These are phyloP conservation scores for Drosophila meridionalis DNA, from an alignment of 2,888 invertebrate genomes.

Conservation along the genomic window DNA sequence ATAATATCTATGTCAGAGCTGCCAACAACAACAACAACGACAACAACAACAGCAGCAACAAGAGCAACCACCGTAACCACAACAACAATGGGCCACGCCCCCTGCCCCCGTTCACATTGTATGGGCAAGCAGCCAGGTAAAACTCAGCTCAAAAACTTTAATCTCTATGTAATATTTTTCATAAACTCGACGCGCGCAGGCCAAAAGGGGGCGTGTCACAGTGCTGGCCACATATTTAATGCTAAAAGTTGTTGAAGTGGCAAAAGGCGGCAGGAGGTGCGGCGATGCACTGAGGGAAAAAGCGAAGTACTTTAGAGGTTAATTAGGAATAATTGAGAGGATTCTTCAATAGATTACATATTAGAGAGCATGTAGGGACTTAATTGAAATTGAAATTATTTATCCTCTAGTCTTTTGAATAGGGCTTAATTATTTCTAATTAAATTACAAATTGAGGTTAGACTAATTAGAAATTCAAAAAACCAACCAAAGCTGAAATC, in stretches of 20 bases:
- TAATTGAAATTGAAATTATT: neutral
- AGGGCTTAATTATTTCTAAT: neutral
- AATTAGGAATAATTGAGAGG: neutral
- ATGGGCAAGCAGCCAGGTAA: conserved; percentile 62
- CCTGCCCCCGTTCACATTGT: conserved; percentile 24
- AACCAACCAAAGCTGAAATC: neutral
- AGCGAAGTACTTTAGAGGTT: neutral
- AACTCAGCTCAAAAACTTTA: conserved; percentile 68
- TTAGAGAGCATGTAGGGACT: neutral
- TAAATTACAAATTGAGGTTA: neutral
- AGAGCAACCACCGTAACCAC: conserved; percentile 37
- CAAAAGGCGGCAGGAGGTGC: neutral
- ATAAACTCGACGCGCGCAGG: conserved; percentile 57
- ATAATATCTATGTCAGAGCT: conserved; percentile 74
- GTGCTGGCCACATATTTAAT: conserved; percentile 70
- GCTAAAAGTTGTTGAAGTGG: conserved; percentile 69
- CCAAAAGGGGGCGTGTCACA: conserved; percentile 38
- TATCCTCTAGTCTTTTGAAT: neutral
- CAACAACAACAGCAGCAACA: conserved; percentile 14
- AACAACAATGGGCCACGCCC: conserved; percentile 44
- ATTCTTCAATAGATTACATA: neutral
- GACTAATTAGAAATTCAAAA: neutral
- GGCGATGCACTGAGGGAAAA: conserved; percentile 1
- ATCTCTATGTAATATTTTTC: conserved; percentile 78
- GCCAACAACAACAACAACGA: conserved; percentile 42